A percentile compares a stretch with the other conserved stretches of the same genome.
Conservation (phyloP, 2,113 vertebrate species). For the Penelope pileata region DNA sequence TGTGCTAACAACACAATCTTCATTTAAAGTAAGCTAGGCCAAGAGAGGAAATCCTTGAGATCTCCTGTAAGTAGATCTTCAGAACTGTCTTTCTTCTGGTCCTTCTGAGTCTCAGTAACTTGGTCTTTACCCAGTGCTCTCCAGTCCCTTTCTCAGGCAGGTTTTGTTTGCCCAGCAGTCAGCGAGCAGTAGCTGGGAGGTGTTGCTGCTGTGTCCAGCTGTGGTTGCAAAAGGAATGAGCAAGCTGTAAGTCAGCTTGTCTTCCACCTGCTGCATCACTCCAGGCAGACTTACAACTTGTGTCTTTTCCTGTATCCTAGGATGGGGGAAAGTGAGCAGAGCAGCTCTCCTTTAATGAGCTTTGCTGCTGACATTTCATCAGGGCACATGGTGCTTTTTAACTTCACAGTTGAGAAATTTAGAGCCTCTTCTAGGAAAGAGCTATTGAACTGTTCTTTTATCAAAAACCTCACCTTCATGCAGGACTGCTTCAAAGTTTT, state of each 20-base stretch:
- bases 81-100: not conserved
- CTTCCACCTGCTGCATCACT: not conserved
- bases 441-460: not conserved
- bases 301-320: not conserved
- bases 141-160: not conserved
- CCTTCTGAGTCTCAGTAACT: not conserved
- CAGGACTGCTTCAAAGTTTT: not conserved
- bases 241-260: not conserved
- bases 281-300: not conserved
- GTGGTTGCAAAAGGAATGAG: not conserved
- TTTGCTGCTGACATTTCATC: not conserved
- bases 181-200: not conserved
- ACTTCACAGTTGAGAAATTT: not conserved
- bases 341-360: not conserved
- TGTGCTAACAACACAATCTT: not conserved
- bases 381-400: not conserved
- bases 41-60: not conserved
- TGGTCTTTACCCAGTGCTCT: not conserved
- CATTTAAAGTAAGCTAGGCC: not conserved
- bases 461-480: not conserved
- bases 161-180: not conserved
- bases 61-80: not conserved
- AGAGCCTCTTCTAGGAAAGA: not conserved
- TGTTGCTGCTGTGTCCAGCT: not conserved
- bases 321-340: not conserved